Evolutionary conservation across 2,113 vertebrate genomes (phyloP), one percentile per base, ranked within the genome.

Genomic region (Haemorhous mexicanus): DNA sequence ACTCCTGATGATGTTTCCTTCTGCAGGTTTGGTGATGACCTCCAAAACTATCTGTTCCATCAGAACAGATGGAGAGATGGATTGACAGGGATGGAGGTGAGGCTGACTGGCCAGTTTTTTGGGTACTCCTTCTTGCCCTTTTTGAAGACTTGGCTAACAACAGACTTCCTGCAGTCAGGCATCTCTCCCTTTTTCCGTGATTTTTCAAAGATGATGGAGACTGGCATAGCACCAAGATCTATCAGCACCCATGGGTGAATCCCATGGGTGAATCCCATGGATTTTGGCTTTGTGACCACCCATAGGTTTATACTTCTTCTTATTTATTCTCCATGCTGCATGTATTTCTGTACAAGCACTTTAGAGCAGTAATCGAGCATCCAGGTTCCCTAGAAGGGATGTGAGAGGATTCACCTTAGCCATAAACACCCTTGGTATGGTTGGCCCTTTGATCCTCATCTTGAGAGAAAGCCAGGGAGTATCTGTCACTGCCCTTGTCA

Each of bases 321-420:
- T 73, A 21, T 58, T 81, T 39, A 21, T 74, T 67, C 33, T 33
- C 5, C 23, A n/a, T 28, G 10, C 27, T 52, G 6, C 0, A 0
- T 58, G 12, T 22, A 19, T 37, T 74, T 20, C 7, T 39, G 6
- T 24, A 17, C 37, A n/a, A 22, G 23, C 33, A 37, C 33, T 52
- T 59, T 5, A 28, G 33, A 74, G 13, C 0, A 0, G 8, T 46
- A 58, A 59, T 21, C 16, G 20, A 66, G 15, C 27, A 88, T 9
- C 15, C 43, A 74, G 8, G 7, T 28, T 52, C 5, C 22, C 27
- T 37, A 59, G 52, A 33, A n/a, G 16, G 22, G 27, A 2, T 21
- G 7, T 75, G 46, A 59, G 19, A 52, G 22, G 12, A 27, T 24
- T 67, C 59, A 50, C 27, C 19, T 33, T 8, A 44, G 52, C 44